phyloP scores from a whole-genome alignment of 2,113 vertebrate species.

The Gadus chalcogrammus region DNA sequence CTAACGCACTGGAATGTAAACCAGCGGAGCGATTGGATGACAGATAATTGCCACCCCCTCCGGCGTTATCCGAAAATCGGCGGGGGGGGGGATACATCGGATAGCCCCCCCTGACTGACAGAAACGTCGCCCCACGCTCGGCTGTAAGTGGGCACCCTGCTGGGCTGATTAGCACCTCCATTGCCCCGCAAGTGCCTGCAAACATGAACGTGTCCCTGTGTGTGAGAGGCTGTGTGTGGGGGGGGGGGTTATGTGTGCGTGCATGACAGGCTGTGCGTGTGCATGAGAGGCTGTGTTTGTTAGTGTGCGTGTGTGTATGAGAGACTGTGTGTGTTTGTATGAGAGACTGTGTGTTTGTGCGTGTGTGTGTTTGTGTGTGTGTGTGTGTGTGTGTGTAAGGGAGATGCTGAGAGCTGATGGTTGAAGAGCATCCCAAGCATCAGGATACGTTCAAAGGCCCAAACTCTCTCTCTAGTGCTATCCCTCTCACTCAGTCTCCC shows the following conservation, averaged over 20 bases:
- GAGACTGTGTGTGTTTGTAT: not conserved
- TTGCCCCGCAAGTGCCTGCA: constrained; percentile 20
- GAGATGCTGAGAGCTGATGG: constrained; percentile 1
- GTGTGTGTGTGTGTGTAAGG: not conserved
- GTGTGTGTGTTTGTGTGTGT: too few relatives aligned
- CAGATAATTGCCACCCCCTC: constrained; percentile 36
- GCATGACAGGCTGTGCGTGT: too few relatives aligned
- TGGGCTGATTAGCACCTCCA: constrained; percentile 54
- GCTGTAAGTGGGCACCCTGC: constrained; percentile 47
- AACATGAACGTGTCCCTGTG: not conserved
- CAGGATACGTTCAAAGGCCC: constrained; percentile 46
- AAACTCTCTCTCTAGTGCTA: constrained; percentile 30
- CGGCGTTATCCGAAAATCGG: constrained; percentile 1
- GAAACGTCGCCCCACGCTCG: constrained; percentile 29
- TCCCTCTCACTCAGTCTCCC: too few relatives aligned
- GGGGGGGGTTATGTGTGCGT: too few relatives aligned
- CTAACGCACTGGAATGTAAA: too few relatives aligned
- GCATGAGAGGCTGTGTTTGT: too few relatives aligned
- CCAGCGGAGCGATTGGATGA: constrained; percentile 24
- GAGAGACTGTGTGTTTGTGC: too few relatives aligned
- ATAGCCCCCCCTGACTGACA: constrained; percentile 27
- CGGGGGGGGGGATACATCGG: constrained; percentile 11
- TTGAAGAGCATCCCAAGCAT: constrained; percentile 43
- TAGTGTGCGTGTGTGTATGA: not conserved
- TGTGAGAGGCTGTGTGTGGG: too few relatives aligned